Percentiles rank a stretch among this genome's conserved stretches.
Conservation (phyloP, 2,888 invertebrate genomes). For the Leucophora obtusa region DNA sequence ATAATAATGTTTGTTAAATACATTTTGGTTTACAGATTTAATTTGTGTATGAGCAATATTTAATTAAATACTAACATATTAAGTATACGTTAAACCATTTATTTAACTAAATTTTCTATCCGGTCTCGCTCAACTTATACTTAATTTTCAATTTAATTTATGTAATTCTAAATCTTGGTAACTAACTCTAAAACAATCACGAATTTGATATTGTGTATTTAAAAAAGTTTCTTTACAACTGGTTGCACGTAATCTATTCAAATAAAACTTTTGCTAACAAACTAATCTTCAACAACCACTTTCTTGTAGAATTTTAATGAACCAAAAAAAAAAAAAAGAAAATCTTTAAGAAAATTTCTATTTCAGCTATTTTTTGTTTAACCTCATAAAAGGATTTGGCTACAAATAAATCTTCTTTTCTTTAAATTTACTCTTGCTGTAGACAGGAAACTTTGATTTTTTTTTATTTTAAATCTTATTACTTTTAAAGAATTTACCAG, state of each 20-base stretch:
- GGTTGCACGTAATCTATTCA: neutral
- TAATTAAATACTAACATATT: too few relatives aligned
- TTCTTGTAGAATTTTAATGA: neutral
- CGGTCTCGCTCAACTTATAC: too few relatives aligned
- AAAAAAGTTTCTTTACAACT: neutral
- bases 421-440: neutral
- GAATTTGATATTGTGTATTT: too few relatives aligned
- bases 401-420: neutral
- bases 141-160: too few relatives aligned
- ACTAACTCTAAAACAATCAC: too few relatives aligned
- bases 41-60: too few relatives aligned
- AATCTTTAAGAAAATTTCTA: slow-evolving; percentile 2
- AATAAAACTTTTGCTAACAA: neutral
- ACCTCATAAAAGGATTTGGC: slow-evolving; percentile 14
- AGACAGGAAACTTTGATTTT: neutral
- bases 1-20: too few relatives aligned
- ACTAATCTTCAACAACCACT: neutral
- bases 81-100: too few relatives aligned
- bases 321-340: neutral
- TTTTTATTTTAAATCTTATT: neutral
- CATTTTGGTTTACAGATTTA: too few relatives aligned
- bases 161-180: too few relatives aligned
- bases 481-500: neutral
- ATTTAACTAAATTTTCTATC: too few relatives aligned
- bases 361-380: neutral